Evolutionary conservation across 2,888 invertebrate genomes (phyloP), one percentile per base, ranked within the genome.

Genomic region (Dasysyrphus albostriatus): DNA sequence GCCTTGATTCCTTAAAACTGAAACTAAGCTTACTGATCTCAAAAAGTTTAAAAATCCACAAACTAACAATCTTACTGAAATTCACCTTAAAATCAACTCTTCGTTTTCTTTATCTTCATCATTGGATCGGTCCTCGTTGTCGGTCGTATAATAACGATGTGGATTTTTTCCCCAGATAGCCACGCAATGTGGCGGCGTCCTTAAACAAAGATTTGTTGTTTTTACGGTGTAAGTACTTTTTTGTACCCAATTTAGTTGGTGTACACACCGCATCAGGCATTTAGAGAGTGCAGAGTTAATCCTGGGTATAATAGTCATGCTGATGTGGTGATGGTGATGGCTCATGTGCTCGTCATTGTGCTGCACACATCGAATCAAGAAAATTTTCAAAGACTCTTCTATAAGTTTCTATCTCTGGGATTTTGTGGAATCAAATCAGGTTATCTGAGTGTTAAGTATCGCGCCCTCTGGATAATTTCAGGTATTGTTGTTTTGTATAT

Each of bases 151-250:
- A 88, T 89, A 89, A 89, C 89, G 88, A 89, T 89, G 89, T 89
- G 88, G 89, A 88, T 89, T 89, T 89, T 89, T 88, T 83, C 72
- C 75, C 67, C 73, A 88, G 88, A 88, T 88, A 89, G 85, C 89
- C 89, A 89, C 88, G 88, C 88, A 88, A 88, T 80, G 87, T 42
- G 84, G 84, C 88, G 88, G 88, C 83, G 76, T 88, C 87, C 89
- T 88, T 88, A 89, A 89, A 88, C 89, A 89, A 89, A 89, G 89
- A 89, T 89, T 89, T 88, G 88, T 88, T 88, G 83, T 88, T 80
- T 83, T 88, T 88, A 83, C 83, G 79, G 70, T 87, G 87, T 87
- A 87, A 87, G 87, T 87, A 87, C 87, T 87, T 87, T 83, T 87
- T 87, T 87, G 87, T 87, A 87, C 87, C 87, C 87, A 83, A 87